Evolutionary conservation across 2,888 invertebrate species (phyloP), one percentile per base, ranked within the genome.

Genomic region (Leptothorax acervorum): DNA sequence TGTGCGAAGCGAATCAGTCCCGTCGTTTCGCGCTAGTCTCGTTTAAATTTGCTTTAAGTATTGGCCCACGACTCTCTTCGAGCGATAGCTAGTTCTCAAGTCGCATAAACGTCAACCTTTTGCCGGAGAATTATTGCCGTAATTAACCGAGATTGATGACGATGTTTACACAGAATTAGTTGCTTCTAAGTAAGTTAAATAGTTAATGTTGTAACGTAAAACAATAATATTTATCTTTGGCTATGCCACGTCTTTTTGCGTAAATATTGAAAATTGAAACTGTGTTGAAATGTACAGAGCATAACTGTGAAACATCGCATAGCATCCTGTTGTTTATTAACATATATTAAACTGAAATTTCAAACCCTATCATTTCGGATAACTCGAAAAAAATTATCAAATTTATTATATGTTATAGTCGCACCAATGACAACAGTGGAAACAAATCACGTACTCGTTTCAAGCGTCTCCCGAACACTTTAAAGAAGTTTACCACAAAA

Each of bases 41-140:
- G 88, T 86, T 88, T 85, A 89, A 90, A 89, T 91, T 89, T 86
- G 85, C 86, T 89, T 86, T 83, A 71, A 73, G 73, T 83, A 83
- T 82, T 81, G 71, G 84, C 45, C 60, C 78, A 83, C 66, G 66
- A 86, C 74, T 86, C 60, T 48, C 83, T 66, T 28, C 55, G 57
- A 83, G 39, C 65, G 82, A 87, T 86, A 81, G 76, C 83, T 81
- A 83, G 39, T 18, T 31, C 42, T 42, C 78, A 45, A 53, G 45
- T 78, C 55, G 42, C 71, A 71, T 76, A 55, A 78, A 78, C 23
- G 55, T 70, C 78, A 42, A 70, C 65, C 55, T 55, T 31, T 57
- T 39, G 31, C 28, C n/a, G n/a, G n/a, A 15, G 71, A 57, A 70
- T 70, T 76, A 78, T 70, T 55, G 53, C 42, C 31, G 11, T 23